These are phyloP conservation scores for Drosophila diplacantha DNA, from an alignment of 2,888 invertebrate genomes.

Conservation along the genomic window DNA sequence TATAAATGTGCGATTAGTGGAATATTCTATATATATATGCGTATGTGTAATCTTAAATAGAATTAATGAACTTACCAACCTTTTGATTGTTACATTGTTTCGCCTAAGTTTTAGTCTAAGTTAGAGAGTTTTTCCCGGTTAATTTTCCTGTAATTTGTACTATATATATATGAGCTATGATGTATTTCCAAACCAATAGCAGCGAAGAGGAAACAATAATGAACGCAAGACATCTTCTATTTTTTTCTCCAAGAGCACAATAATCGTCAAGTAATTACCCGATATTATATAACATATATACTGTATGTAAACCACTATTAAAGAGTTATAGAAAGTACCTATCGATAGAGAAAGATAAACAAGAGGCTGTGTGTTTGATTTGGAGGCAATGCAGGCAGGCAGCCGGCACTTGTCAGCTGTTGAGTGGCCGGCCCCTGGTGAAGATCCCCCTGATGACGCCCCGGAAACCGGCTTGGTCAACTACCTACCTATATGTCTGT, in stretches of 20 bases:
- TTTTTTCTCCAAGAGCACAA: conserved; percentile 54
- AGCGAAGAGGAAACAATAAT: conserved; percentile 21
- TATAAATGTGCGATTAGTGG: conserved; percentile 25
- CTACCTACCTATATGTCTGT: not conserved
- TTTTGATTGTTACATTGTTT: conserved; percentile 61
- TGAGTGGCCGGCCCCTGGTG: conserved; percentile 30
- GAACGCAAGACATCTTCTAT: conserved; percentile 14
- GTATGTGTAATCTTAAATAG: conserved; percentile 36
- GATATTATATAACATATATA: conserved; percentile 35
- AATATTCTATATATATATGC: conserved; percentile 28
- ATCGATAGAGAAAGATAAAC: conserved; percentile 35
- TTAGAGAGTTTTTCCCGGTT: conserved; percentile 39
- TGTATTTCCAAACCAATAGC: conserved; percentile 19
- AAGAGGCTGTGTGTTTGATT: conserved; percentile 12
- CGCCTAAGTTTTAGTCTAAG: conserved; percentile 57
- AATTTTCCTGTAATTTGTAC: conserved; percentile 33
- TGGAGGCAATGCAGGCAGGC: not conserved
- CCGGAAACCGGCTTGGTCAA: conserved; percentile 50
- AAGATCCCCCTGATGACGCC: conserved; percentile 20
- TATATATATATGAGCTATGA: conserved; percentile 22
- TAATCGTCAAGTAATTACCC: conserved; percentile 34
- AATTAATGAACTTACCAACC: conserved; percentile 26
- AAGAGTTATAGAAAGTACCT: conserved; percentile 45
- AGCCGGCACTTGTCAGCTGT: conserved; percentile 36
- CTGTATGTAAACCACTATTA: conserved; percentile 51